These are phyloP conservation scores for Tetranychus cinnabarinus DNA, from an alignment of 1,140 invertebrate species.

Conservation along the genomic window DNA sequence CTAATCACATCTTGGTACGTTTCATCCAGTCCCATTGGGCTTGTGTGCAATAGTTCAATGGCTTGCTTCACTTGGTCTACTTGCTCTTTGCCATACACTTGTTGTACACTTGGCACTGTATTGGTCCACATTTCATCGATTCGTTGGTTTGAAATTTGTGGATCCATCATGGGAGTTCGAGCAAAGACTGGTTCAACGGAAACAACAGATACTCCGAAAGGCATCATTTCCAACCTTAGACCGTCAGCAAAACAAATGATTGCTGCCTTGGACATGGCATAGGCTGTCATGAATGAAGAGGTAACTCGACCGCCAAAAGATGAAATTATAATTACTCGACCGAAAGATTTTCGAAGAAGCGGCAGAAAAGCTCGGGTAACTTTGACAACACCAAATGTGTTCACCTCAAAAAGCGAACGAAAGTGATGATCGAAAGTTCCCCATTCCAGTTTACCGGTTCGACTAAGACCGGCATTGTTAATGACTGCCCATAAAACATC, in stretches of 20 bases:
- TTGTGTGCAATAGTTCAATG: not conserved
- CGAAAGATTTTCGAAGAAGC: conserved; percentile 8
- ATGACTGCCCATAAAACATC: not conserved
- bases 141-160: not conserved
- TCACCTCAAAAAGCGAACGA: conserved; percentile 9
- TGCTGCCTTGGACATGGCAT: conserved; percentile 11
- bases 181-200: conserved; percentile 26
- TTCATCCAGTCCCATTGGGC: not conserved
- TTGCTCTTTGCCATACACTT: not conserved
- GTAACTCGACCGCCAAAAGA: conserved; percentile 7
- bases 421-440: conserved; percentile 4
- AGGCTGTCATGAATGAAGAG: not conserved
- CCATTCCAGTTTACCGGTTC: conserved; percentile 20
- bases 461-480: conserved; percentile 14
- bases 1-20: not conserved
- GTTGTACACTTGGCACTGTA: not conserved
- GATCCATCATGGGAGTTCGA: conserved; percentile 14
- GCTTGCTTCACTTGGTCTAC: not conserved
- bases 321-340: conserved; percentile 11
- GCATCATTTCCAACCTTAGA: conserved; percentile 14
- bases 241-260: conserved; percentile 7
- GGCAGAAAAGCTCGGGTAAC: conserved; percentile 9
- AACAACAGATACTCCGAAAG: conserved; percentile 25
- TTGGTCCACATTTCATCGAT: not conserved
- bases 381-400: conserved; percentile 9